A percentile compares a stretch with the other conserved stretches of the same genome.
These are phyloP conservation scores for Hyposmocoma kahamanoa DNA, from an alignment of 1,140 invertebrate genomes.

Conservation along the genomic window DNA sequence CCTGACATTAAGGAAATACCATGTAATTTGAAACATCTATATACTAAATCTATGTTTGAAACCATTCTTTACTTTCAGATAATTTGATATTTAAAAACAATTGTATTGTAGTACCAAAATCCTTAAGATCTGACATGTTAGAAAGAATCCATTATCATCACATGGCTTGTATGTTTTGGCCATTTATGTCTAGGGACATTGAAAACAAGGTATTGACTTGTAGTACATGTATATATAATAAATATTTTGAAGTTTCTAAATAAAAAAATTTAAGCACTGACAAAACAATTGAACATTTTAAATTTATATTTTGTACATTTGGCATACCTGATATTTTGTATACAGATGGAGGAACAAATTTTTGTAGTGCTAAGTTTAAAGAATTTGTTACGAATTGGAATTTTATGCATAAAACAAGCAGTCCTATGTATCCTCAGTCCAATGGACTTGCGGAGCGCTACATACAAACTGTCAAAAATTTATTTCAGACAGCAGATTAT, in stretches of 20 bases:
- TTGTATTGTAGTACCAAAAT: no score
- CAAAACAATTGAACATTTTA: not conserved
- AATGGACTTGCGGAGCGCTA: no score
- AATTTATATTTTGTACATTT: not conserved
- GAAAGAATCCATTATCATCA: no score
- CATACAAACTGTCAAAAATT: no score
- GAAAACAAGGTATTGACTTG: not conserved
- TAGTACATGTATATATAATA: conserved; percentile 2
- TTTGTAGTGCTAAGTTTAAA: not conserved
- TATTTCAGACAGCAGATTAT: no score
- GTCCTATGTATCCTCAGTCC: conserved; percentile 3
- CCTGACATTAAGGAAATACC: no score
- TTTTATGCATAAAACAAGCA: not conserved
- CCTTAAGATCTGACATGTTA: no score
- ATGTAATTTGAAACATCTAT: no score
- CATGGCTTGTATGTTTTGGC: no score
- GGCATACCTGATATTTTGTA: conserved; percentile 1
- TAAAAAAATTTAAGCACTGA: not conserved
- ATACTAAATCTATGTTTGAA: no score
- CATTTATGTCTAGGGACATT: conserved; percentile 2
- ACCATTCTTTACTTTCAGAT: no score
- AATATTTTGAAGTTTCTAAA: conserved; percentile 1
- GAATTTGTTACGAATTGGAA: not conserved
- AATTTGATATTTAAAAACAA: no score
- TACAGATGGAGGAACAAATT: not conserved